Evolutionary conservation across 2,797 vertebrate genomes (phyloP), one percentile per base, ranked within the genome.

Genomic region (Danio albolineatus): DNA sequence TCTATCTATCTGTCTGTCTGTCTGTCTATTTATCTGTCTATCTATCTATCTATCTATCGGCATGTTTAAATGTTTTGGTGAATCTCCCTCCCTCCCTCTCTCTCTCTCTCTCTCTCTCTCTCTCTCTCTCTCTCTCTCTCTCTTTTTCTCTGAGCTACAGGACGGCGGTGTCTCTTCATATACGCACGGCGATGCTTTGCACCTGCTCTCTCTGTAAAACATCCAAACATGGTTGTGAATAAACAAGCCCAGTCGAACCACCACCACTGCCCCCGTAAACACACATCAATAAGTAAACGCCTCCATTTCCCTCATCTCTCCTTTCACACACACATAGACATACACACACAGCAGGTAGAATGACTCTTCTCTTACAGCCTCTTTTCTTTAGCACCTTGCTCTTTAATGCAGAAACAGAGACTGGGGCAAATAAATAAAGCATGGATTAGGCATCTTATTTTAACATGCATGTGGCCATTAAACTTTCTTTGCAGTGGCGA

Each of bases 191-290:
- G 70, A 72, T 79, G 82, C 48, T 66, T 71, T 77, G 84, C 83
- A 93, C 93, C 93, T 93, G 93, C 92, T 92, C 91, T 90, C 90
- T 89, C 90, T 92, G 93, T 93, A 92, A 93, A 93, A 93, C 92
- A 93, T 92, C 92, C 91, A 93, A 92, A 83, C 91, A 91, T 81
- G 80, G 90, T 86, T 76, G 86, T 92, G 92, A 93, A 93, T 94
- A 92, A 94, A 93, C 93, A 94, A 86, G 81, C 82, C 56, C 73
- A 57, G 91, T 88, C 61, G 75, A 79, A 79, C 82, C 72, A 78
- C 53, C 76, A 86, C 64, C 76, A 65, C 70, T 74, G 73, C 78
- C 48, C 83, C 85, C 85, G 89, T 91, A 93, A 91, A 90, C 91
- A 92, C 90, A 89, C 91, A 93, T 94, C 88, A 93, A 93, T 93